Conservation (phyloP, 64 coral and sea anemone genomes). For the Catalaphyllia jardinei region DNA sequence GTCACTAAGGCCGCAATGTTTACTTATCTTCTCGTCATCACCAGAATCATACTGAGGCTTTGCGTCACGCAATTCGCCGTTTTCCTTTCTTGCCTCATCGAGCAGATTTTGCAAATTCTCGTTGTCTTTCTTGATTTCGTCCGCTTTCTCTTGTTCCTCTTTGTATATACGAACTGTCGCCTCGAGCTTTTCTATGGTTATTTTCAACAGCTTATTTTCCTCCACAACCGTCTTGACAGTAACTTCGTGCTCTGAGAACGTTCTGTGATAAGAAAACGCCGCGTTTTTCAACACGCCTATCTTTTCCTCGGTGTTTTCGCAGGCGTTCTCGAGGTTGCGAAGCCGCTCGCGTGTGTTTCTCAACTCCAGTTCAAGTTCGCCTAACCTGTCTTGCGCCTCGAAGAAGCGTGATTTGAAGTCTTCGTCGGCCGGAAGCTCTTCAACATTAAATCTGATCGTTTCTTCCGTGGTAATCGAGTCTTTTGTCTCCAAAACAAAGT, state of each 20-base stretch:
- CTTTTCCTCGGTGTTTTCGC: conserved; percentile 79
- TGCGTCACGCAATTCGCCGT: conserved; percentile 60
- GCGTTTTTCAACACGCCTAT: conserved; percentile 62
- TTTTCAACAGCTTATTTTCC: conserved; percentile 64
- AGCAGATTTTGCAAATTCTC: conserved; percentile 28
- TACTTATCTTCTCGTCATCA: conserved; percentile 40
- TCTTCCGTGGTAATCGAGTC: conserved; percentile 19
- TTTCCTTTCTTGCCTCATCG: conserved; percentile 2
- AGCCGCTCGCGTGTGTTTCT: conserved; percentile 71
- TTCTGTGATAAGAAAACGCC: conserved; percentile 45
- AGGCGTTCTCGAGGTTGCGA: conserved; percentile 61
- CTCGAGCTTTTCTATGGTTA: conserved; percentile 25
- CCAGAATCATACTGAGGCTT: not conserved
- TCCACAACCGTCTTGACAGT: conserved; percentile 57
- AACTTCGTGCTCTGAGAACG: conserved; percentile 59
- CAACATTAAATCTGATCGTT: conserved; percentile 24
- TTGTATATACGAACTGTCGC: conserved; percentile 8
- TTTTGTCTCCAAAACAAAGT: conserved; percentile 12
- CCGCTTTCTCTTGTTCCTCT: conserved; percentile 9
- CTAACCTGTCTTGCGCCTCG: conserved; percentile 70
- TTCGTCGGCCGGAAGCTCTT: conserved; percentile 25
- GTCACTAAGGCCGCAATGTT: conserved; percentile 33
- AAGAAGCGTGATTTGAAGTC: conserved; percentile 65
- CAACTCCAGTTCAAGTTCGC: conserved; percentile 77
- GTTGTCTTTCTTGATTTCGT: conserved; percentile 33